phyloP scores from a whole-genome alignment of 92 coral and sea anemone genomes.

The Muricea muricata region DNA sequence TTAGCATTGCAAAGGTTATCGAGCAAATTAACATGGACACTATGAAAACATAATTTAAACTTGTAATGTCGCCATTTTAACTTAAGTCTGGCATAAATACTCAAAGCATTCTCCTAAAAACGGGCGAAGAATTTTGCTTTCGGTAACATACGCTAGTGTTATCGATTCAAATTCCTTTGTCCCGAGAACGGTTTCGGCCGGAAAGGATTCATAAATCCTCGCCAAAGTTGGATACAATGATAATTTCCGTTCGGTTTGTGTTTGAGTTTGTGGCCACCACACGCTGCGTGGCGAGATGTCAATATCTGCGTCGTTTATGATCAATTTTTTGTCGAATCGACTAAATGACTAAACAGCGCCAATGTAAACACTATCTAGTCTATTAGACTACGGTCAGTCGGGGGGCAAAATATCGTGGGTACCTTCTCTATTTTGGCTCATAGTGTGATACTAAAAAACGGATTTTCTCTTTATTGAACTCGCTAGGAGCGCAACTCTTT shows the following conservation, averaged over 20 bases:
- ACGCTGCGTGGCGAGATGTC: conserved; percentile 27
- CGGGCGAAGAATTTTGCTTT: not conserved
- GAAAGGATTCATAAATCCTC: conserved; percentile 28
- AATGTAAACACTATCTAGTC: conserved; percentile 26
- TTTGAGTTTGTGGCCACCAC: conserved; percentile 17
- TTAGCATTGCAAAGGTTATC: conserved; percentile 4
- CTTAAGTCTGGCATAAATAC: not conserved
- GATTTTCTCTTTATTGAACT: not conserved
- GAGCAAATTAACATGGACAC: not conserved
- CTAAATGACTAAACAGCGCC: conserved; percentile 16
- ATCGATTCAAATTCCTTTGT: not conserved
- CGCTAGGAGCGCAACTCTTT: conserved; percentile 17
- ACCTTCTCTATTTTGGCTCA: conserved; percentile 23
- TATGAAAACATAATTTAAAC: conserved; percentile 6
- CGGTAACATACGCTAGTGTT: not conserved
- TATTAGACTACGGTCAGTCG: conserved; percentile 4
- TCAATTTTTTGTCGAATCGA: conserved; percentile 17
- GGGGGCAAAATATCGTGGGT: not conserved
- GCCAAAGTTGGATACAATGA: not conserved
- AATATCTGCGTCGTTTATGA: conserved; percentile 5
- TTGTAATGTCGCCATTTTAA: not conserved
- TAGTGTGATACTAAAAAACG: not conserved
- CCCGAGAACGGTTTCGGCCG: not conserved
- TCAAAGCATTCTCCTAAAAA: not conserved
- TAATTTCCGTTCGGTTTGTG: conserved; percentile 17